phyloP scores from a whole-genome alignment of 2,888 invertebrate species.

The Drosophila tanythrix region DNA sequence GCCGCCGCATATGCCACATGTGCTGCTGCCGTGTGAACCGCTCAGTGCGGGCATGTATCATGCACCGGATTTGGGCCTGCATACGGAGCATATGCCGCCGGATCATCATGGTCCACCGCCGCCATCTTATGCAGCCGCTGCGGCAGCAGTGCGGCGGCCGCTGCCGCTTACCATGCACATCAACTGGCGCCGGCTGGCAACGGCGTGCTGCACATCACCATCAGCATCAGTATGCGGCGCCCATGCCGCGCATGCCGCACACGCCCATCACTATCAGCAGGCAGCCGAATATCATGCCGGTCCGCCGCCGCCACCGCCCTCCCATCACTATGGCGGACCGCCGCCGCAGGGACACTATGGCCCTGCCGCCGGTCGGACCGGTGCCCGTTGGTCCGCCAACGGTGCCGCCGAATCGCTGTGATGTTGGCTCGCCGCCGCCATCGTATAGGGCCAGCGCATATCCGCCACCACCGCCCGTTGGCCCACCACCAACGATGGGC shows the following conservation, averaged over 20 bases:
- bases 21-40: slow-evolving; percentile 68
- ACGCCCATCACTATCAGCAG: slow-evolving; percentile 79
- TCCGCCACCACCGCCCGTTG: slow-evolving; percentile 58
- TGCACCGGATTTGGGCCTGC: slow-evolving; percentile 80
- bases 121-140: slow-evolving; percentile 79
- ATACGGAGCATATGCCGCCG: slow-evolving; percentile 76
- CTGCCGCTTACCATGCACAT: slow-evolving; percentile 82
- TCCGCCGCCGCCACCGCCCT: slow-evolving; percentile 56
- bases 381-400: slow-evolving; percentile 59
- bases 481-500: slow-evolving; percentile 77
- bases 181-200: slow-evolving; percentile 79
- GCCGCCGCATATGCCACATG: slow-evolving; percentile 57
- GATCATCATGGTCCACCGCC: slow-evolving; percentile 81
- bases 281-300: slow-evolving; percentile 75
- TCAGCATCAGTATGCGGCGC: slow-evolving; percentile 80
- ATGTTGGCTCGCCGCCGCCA: slow-evolving; percentile 80
- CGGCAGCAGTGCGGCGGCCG: slow-evolving; percentile 81
- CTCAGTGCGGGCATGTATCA: slow-evolving; percentile 80
- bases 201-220: slow-evolving; percentile 69
- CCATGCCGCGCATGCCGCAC: slow-evolving; percentile 66
- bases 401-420: slow-evolving; percentile 71
- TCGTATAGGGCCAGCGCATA: slow-evolving; percentile 79
- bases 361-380: slow-evolving; percentile 32
- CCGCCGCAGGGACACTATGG: slow-evolving; percentile 67
- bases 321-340: slow-evolving; percentile 68